Conservation (phyloP, 2,888 invertebrate species). For the Microctonus aethiopoides region DNA sequence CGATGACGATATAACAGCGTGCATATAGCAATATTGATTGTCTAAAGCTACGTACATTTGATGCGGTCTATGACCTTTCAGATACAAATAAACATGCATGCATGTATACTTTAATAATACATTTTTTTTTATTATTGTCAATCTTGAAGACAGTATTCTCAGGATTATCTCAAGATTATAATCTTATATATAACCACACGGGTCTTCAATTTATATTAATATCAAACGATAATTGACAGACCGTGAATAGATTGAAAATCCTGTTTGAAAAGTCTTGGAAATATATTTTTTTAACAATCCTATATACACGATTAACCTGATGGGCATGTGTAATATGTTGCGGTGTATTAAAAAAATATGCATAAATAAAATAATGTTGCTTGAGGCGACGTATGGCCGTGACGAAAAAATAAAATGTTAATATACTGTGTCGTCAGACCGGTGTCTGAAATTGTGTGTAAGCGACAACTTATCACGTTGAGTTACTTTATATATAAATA, state of each 20-base stretch:
- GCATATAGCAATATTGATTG: not conserved
- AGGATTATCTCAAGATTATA: not conserved
- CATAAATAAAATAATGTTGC: constrained; percentile 40
- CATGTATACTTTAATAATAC: not conserved
- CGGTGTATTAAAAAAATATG: constrained; percentile 25
- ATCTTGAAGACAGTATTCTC: not conserved
- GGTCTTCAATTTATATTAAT: not conserved
- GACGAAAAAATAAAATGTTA: constrained; percentile 55
- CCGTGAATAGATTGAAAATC: not conserved
- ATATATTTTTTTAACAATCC: not conserved
- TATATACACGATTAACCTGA: not conserved
- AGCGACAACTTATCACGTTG: not conserved
- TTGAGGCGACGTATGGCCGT: constrained; percentile 35
- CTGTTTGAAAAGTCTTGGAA: not conserved
- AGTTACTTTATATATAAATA: constrained; percentile 12
- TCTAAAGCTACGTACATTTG: not conserved
- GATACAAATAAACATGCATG: too few relatives aligned
- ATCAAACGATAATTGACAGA: not conserved
- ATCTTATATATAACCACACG: not conserved
- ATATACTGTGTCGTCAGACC: constrained; percentile 50
- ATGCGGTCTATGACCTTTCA: not conserved
- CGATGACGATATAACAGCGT: not conserved
- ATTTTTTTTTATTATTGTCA: not conserved
- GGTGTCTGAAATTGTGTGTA: constrained; percentile 39
- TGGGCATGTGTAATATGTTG: not conserved